A percentile compares a stretch with the other conserved stretches of the same genome.
Conservation (phyloP, 2,113 vertebrate species). For the Scartelaos histophorus region DNA sequence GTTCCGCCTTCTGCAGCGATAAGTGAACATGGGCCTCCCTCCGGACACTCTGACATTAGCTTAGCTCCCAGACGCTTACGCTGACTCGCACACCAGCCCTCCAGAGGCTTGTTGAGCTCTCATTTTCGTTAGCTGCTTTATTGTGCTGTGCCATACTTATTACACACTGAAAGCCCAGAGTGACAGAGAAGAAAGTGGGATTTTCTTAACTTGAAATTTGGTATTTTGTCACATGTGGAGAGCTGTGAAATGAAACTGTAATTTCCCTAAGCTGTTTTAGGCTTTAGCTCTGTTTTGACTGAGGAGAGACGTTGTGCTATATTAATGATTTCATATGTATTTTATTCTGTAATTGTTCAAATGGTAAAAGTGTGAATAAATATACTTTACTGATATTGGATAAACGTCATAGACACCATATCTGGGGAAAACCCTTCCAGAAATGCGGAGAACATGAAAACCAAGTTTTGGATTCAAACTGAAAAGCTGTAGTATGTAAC, state of each 20-base stretch:
- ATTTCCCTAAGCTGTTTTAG: neutral
- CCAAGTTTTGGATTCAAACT: too few relatives aligned
- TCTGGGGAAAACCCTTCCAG: too few relatives aligned
- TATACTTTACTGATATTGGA: too few relatives aligned
- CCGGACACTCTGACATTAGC: slow-evolving; percentile 54
- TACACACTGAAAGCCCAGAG: slow-evolving; percentile 11
- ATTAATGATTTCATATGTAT: neutral
- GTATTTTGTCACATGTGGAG: slow-evolving; percentile 1
- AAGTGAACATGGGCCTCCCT: slow-evolving; percentile 42
- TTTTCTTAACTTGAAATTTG: slow-evolving; percentile 4
- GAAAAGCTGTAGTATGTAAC: too few relatives aligned
- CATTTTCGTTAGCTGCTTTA: slow-evolving; percentile 22
- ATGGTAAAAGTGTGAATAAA: neutral
- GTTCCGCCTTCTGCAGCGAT: slow-evolving; percentile 37
- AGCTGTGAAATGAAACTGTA: neutral
- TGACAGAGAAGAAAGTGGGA: slow-evolving; percentile 2
- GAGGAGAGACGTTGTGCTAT: too few relatives aligned
- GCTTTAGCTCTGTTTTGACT: neutral
- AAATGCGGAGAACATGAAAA: neutral
- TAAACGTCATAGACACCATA: too few relatives aligned
- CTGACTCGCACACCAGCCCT: slow-evolving; percentile 42
- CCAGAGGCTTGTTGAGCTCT: slow-evolving; percentile 32
- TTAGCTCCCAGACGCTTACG: slow-evolving; percentile 41
- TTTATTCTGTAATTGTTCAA: neutral
- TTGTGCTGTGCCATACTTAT: slow-evolving; percentile 25